Evolutionary conservation across 2,797 vertebrate genomes (phyloP), one percentile per base, ranked within the genome.

Genomic region (Myiotriccus ornatus): DNA sequence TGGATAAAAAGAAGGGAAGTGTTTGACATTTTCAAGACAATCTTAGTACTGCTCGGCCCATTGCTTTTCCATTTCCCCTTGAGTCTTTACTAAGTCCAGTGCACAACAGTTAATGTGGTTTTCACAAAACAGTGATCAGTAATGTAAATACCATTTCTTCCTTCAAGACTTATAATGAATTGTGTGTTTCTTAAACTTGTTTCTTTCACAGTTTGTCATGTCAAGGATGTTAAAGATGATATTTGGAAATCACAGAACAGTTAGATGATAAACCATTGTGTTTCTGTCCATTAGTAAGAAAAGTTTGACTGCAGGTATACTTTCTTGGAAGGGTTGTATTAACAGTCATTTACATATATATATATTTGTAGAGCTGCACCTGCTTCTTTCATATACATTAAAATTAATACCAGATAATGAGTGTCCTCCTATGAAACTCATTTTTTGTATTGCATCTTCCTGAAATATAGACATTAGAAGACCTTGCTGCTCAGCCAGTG

Each of bases 111-210:
- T 91, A 95, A 84, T 59, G 81, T 78, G 49, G 50, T 87, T 96
- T 95, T 93, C 95, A 93, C 93, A 95, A 96, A 89, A 76, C 88
- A 32, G 19, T 14, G 37, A 88, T 96, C 96, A 83, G 95, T 96
- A 95, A 93, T 85, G 94, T 86, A 97, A 97, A 97, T 95, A 90
- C 69, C 94, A 90, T 89, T 85, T 87, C 86, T 96, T 97, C 94
- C 94, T 86, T 70, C 41, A 70, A 95, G 91, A 71, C 44, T 82
- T 86, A 56, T 70, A 47, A 86, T 22, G 70, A 96, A 86, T 74
- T 85, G 80, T 64, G 21, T 65, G 63, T 27, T 94, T 89, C 75
- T 94, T 20, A 21, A n/a, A 32, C 64, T 95, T 94, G 64, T 94
- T 97, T 95, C 79, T 93, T 89, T 96, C 95, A 67, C 59, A 89